phyloP scores from a whole-genome alignment of 2,113 vertebrate species.

The Stomatorhinus ivindoensis region DNA sequence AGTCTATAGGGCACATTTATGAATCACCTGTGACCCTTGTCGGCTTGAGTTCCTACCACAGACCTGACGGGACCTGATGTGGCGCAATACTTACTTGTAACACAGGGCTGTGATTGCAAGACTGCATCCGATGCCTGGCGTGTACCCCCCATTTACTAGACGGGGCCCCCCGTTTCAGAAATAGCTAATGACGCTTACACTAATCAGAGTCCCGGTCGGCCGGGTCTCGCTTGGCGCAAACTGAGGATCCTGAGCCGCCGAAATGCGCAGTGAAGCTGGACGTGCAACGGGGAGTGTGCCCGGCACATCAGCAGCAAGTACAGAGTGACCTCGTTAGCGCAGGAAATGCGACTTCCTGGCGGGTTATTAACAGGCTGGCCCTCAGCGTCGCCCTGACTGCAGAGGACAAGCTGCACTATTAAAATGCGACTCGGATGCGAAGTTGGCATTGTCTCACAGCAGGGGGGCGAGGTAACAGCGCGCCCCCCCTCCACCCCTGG shows the following conservation, averaged over 20 bases:
- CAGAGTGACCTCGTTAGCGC: conserved; percentile 4
- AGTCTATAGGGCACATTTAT: neutral
- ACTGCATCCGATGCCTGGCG: neutral
- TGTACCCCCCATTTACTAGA: neutral
- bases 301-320: neutral
- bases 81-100: neutral
- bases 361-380: neutral
- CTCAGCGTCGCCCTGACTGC: neutral
- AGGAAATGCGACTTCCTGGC: conserved; percentile 12
- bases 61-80: neutral
- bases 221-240: neutral
- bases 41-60: neutral
- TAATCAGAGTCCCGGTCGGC: neutral
- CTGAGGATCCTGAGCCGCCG: neutral
- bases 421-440: neutral
- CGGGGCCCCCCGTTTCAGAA: neutral
- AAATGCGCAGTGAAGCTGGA: neutral
- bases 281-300: neutral
- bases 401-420: neutral
- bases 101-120: neutral
- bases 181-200: neutral
- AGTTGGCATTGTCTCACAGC: neutral
- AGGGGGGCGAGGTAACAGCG: neutral
- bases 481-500: neutral
- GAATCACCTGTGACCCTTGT: neutral